phyloP scores from a whole-genome alignment of 1,140 invertebrate species.

The Pseudomyrmex dendroicus region DNA sequence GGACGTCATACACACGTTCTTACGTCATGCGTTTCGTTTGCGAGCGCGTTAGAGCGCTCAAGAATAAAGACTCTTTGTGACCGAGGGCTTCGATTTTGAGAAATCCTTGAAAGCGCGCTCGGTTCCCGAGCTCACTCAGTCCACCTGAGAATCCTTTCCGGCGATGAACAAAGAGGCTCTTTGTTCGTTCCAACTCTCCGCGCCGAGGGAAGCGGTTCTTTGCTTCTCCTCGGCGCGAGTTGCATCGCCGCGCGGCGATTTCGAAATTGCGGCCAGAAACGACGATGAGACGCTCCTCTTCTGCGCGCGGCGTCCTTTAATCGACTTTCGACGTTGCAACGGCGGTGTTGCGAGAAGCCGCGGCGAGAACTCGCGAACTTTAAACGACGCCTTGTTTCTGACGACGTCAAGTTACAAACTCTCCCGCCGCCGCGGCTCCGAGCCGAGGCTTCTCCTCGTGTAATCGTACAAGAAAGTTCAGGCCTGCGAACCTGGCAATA shows the following conservation, averaged over 20 bases:
- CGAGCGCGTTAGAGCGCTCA: too few species aligned
- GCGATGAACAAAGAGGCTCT: constrained; percentile 33
- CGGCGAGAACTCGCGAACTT: constrained; percentile 28
- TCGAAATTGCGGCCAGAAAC: constrained; percentile 49
- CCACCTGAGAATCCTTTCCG: constrained; percentile 37
- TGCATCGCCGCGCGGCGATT: constrained; percentile 32
- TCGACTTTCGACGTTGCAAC: constrained; percentile 52
- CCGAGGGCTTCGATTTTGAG: constrained; percentile 37
- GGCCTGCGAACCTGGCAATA: constrained; percentile 24
- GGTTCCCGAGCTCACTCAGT: neutral
- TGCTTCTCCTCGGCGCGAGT: neutral
- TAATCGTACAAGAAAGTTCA: constrained; percentile 28
- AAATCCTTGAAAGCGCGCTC: constrained; percentile 28
- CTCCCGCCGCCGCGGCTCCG: neutral
- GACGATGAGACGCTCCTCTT: constrained; percentile 29
- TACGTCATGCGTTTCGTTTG: too few species aligned
- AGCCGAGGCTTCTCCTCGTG: neutral
- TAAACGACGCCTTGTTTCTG: constrained; percentile 41
- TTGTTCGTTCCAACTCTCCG: constrained; percentile 21
- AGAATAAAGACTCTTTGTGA: constrained; percentile 19
- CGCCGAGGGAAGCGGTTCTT: constrained; percentile 10
- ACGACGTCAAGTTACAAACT: constrained; percentile 39
- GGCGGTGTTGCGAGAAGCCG: constrained; percentile 15
- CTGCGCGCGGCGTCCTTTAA: constrained; percentile 55
- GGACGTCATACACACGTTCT: too few species aligned